Conservation (phyloP, 2,797 vertebrate genomes). For the Cheirogaleus major region DNA sequence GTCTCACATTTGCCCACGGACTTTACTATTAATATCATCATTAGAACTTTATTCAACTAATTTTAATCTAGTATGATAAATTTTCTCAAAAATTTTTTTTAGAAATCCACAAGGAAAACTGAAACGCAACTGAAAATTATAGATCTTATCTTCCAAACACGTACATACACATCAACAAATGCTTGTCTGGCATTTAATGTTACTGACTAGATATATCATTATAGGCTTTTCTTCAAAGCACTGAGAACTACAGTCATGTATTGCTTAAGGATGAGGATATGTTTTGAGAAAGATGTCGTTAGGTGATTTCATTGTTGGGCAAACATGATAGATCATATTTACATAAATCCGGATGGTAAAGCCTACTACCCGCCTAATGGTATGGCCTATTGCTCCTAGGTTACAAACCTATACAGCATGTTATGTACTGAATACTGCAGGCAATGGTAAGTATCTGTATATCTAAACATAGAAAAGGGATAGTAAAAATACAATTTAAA, state of each 20-base stretch:
- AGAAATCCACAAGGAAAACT: neutral
- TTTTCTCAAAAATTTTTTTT: neutral
- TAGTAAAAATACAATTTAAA: neutral
- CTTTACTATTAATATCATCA: neutral
- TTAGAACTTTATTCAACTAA: neutral
- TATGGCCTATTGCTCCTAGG: neutral
- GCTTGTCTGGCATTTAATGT: neutral
- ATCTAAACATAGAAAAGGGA: neutral
- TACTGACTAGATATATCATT: neutral
- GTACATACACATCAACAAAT: neutral
- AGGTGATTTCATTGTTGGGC: neutral
- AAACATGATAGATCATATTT: neutral
- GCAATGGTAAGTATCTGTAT: neutral
- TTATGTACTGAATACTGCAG: neutral
- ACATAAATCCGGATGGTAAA: neutral
- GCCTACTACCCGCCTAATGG: neutral
- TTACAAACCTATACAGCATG: neutral
- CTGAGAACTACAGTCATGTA: neutral
- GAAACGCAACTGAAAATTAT: constrained; percentile 7
- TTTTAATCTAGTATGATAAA: neutral
- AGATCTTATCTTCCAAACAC: neutral
- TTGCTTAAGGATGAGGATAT: neutral
- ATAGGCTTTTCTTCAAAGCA: neutral
- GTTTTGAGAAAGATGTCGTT: neutral
- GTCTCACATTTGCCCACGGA: neutral